Percentiles rank a stretch among this genome's conserved stretches.
These are phyloP conservation scores for Agrotis ipsilon DNA, from an alignment of 2,888 invertebrate genomes.

Conservation along the genomic window DNA sequence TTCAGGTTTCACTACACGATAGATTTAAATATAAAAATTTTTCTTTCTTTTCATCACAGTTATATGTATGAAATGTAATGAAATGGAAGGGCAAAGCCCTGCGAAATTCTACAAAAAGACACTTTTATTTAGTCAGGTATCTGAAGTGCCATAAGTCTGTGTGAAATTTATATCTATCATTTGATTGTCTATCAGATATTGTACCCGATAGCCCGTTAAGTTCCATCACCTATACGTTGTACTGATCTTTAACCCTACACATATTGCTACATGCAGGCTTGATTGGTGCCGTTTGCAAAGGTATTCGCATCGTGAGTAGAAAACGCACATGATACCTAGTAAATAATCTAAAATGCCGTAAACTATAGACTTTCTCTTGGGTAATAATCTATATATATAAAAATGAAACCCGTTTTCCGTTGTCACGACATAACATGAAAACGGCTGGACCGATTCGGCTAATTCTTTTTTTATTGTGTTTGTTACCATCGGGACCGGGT, in stretches of 20 bases:
- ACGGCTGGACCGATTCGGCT: too few relatives aligned
- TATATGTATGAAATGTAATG: too few relatives aligned
- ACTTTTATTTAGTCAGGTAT: background rate
- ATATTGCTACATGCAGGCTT: slow-evolving; percentile 51
- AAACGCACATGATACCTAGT: slow-evolving; percentile 13
- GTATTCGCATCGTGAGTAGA: slow-evolving; percentile 17
- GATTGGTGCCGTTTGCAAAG: slow-evolving; percentile 47
- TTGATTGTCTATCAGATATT: slow-evolving; percentile 18
- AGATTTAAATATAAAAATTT: background rate
- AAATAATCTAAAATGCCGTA: slow-evolving; percentile 27
- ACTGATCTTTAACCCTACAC: slow-evolving; percentile 57
- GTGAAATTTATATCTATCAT: background rate
- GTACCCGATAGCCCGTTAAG: slow-evolving; percentile 21
- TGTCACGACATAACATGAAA: too few relatives aligned
- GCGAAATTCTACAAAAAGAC: background rate
- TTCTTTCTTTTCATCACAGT: background rate
- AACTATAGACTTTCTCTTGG: slow-evolving; percentile 19
- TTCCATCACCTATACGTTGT: slow-evolving; percentile 26
- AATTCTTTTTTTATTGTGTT: too few relatives aligned
- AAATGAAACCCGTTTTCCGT: too few relatives aligned
- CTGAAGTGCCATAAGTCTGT: too few relatives aligned
- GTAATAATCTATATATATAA: too few relatives aligned
- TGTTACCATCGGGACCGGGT: too few relatives aligned
- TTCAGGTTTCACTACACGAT: background rate
- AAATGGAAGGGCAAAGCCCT: too few relatives aligned